Evolutionary conservation across 2,888 invertebrate genomes (phyloP).

Genomic region (Athalia cordata): DNA sequence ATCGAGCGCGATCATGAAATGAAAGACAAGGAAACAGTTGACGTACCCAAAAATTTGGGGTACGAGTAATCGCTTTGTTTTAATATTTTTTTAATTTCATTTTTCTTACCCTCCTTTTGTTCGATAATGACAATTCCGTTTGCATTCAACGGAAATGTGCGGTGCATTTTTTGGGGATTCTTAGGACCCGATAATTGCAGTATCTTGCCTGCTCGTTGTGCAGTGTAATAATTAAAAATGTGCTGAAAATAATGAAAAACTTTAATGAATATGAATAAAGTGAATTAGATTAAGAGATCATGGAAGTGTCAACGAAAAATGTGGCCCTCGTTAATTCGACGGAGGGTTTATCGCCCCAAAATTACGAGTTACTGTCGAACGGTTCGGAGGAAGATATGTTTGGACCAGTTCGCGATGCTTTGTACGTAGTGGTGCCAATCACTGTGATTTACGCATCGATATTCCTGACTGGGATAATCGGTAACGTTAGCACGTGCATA

Average conservation of each 20-base stretch:
- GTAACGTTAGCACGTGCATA: conserved; percentile 79
- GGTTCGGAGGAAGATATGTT: conserved; percentile 10
- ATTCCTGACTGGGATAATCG: conserved; percentile 77
- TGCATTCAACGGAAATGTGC: background rate
- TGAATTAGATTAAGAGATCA: background rate
- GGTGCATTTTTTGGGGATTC: background rate
- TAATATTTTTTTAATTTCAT: no score
- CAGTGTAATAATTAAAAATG: no score
- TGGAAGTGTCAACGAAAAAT: background rate
- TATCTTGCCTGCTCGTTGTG: no score
- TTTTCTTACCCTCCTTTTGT: no score
- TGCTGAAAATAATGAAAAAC: background rate
- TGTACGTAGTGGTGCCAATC: conserved; percentile 74
- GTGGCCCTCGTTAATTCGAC: background rate
- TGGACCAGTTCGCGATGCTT: conserved; percentile 67
- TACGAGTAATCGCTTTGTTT: no score
- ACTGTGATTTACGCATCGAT: conserved; percentile 76
- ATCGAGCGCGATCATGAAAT: background rate
- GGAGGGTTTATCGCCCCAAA: background rate
- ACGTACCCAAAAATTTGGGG: no score
- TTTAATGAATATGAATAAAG: background rate
- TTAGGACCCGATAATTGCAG: no score
- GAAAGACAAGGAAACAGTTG: background rate
- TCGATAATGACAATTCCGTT: no score
- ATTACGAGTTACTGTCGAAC: background rate